Evolutionary conservation across 2,888 invertebrate species (phyloP), one percentile per base, ranked within the genome.

Genomic region (Tetranychus truncatus): DNA sequence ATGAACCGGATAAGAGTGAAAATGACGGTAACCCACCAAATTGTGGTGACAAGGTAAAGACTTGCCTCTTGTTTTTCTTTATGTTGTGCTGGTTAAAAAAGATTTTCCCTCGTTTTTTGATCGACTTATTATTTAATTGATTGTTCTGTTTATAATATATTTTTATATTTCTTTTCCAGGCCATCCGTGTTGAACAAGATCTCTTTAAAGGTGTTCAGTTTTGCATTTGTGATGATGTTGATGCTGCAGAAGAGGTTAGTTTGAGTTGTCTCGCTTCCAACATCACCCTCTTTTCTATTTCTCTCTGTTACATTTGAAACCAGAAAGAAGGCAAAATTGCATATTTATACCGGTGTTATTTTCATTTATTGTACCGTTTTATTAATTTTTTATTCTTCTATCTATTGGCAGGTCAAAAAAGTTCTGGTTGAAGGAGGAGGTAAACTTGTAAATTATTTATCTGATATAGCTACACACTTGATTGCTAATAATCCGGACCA

Each of bases 401-500:
- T 45, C 20, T 0, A 44, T 20, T 18, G 46, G 15, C 18, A 77
- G 77, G 72, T 79, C 11, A 79, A 79, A 74, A 76, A 73, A 46
- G 66, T 78, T 11, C 67, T 79, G 21, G 66, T 78, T 21, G 75
- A 75, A 55, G 77, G 79, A n/a, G 94, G 95, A 75, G 95, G 91
- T 34, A 92, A 92, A 82, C 88, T 88, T 79, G 89, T 90, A 79
- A 89, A 89, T 80, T 95, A 92, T 84, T 88, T 93, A 80, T 90
- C 91, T 77, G 92, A 94, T 84, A 90, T 90, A 84, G 91, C 94
- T 79, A 95, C 95, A 71, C 94, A 95, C 86, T 86, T 93, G 80
- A 90, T 96, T 81, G 92, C 92, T 80, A 94, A 88, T 79, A 89
- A 92, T 84, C 89, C 89, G 76, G 88, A 89, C 80, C 92, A 92